Evolutionary conservation across 2,113 vertebrate genomes (phyloP), one percentile per base, ranked within the genome.

Genomic region (Cynopterus brachyotis): DNA sequence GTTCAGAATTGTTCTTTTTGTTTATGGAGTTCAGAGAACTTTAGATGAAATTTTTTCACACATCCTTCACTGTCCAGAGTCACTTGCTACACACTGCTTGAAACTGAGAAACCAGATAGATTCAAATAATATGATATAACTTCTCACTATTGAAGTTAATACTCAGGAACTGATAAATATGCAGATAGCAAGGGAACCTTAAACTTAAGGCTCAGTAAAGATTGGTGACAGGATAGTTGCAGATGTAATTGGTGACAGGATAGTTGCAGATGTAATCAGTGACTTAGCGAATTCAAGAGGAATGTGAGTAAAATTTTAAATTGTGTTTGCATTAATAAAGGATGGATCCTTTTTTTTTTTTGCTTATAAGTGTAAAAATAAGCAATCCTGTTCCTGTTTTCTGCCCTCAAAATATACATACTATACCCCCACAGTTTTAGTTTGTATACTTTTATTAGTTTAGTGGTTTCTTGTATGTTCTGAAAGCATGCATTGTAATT

Each of bases 291-390:
- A 69, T 96, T 91, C 19, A 78, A 22, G 22, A 84, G 53, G 8
- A 82, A 4, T 10, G 12, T 73, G 60, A 93, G 26, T 69, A 53
- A 40, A 73, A 30, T 42, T 64, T 80, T 59, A 88, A 76, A 60
- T 72, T 80, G 24, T 93, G 35, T 70, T 75, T 78, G 40, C 55
- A 24, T 83, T 97, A 89, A n/a, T 92, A 59, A 93, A 89, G 30
- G 16, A 40, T 83, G n/a, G 16, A 2, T 70, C 13, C 0, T 60
- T 89, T 94, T 95, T 60, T 55, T 69, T 85, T 93, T 95, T 60
- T 57, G 24, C 20, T 57, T 80, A 13, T 32, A 40, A 86, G 11
- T 79, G 3, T 59, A 69, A 89, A 89, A 26, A 37, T 59, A 79
- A 73, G 57, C n/a, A 30, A 10, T 83, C 26, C 45, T 67, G 10